Evolutionary conservation across 2,888 invertebrate species (phyloP), one percentile per base, ranked within the genome.

Genomic region (Oconnorella tubifera): DNA sequence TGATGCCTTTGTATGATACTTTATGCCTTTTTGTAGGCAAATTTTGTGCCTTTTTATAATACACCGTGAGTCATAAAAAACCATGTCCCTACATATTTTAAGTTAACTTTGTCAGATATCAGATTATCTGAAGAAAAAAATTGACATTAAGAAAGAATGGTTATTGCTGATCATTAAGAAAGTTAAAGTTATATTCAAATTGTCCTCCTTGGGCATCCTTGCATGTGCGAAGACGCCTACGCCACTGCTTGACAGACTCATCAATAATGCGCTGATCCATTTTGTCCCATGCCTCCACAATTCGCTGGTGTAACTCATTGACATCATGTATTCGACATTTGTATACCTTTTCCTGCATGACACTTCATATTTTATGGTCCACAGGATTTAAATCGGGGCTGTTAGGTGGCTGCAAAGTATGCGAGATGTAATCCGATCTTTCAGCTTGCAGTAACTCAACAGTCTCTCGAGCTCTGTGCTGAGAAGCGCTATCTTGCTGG

Each of bases 311-410:
- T 27, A 57, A 33, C 19, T 32, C 31, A n/a, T 57, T 31, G 14
- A 57, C 32, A 57, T 29, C 31, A 25, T 31, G 3, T 27, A 57
- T 31, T 31, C 32, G 19, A n/a, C 14, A 6, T 33, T 33, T 29
- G 2, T 57, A 57, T n/a, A 57, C 33, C 3, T 27, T 3, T 27
- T 33, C 57, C 33, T 57, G 33, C 57, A 57, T 31, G n/a, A 57
- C 2, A 19, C 57, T 32, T 33, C 57, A 57, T 2, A 57, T 57
- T 2, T 57, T 57, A 31, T 57, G 32, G 32, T 57, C 57, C 2
- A 57, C 57, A 6, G 59, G 59, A 33, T 59, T 59, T 27, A 59
- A 33, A 25, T 59, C 59, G 10, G 59, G 59, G 27, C 59, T 59
- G 57, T 59, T 40, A 1, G 59, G 59, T 4, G 59, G 59, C 40